Conservation (phyloP, 1,140 invertebrate species). For the Drosophila melanica region DNA sequence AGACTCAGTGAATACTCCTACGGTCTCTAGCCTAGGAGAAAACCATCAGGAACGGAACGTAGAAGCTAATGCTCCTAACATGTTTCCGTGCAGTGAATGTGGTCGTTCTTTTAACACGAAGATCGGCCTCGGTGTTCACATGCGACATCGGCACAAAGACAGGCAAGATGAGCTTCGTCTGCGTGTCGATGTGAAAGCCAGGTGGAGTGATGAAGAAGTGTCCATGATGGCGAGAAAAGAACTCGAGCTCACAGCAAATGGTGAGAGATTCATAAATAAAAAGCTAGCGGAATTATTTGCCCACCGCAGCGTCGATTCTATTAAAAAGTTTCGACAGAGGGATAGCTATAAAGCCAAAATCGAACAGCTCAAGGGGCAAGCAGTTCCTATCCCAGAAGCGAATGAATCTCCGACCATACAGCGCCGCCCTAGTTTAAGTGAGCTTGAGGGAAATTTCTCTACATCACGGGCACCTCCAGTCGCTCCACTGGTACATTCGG, state of each 20-base stretch:
- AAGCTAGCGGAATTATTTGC: slow-evolving; percentile 23
- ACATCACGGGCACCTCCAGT: not conserved
- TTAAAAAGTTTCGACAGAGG: slow-evolving; percentile 20
- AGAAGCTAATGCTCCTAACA: not conserved
- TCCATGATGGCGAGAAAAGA: slow-evolving; percentile 35
- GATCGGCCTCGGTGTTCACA: slow-evolving; percentile 15
- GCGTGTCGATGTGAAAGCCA: slow-evolving; percentile 4
- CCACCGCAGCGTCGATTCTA: slow-evolving; percentile 17
- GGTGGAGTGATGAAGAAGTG: slow-evolving; percentile 32
- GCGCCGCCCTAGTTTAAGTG: slow-evolving; percentile 14
- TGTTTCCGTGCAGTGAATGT: not conserved
- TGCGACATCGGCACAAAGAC: not conserved
- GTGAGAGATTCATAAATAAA: slow-evolving; percentile 20
- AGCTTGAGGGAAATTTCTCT: not conserved
- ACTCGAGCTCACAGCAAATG: slow-evolving; percentile 30
- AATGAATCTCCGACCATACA: slow-evolving; percentile 6
- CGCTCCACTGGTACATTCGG: slow-evolving; percentile 4
- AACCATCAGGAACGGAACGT: not conserved
- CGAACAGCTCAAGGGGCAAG: not conserved
- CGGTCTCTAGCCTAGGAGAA: not conserved
- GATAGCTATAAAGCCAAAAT: slow-evolving; percentile 23
- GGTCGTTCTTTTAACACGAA: slow-evolving; percentile 1
- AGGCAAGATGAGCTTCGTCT: not conserved
- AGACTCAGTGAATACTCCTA: slow-evolving; percentile 2
- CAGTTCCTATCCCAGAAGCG: not conserved